Base-by-base conservation (phyloP, 2,888 invertebrate genomes). In the Chrysolina haemoptera region DNA sequence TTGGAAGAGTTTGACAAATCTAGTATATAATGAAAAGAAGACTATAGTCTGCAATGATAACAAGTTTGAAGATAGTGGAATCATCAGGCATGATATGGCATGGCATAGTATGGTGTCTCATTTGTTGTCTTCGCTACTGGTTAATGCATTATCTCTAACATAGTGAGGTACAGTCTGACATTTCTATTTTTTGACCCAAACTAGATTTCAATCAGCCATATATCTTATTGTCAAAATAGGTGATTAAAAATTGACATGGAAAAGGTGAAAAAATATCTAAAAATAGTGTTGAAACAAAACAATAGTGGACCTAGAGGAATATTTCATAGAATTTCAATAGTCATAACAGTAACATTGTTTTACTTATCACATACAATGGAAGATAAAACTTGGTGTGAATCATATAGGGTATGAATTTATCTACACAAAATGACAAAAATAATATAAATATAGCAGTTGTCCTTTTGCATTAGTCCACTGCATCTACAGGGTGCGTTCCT, bases 341-440 rank as follows among this genome's bases (percentile, higher is more conserved):
- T 53, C 72, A 70, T 65, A 78, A 78, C 78, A 78, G 72, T 77
- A 79, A 79, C 79, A 79, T 74, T 71, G 64, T 75, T 71, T 76
- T 83, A 81, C 84, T 83, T 86, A 85, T 86, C 86, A 86, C 85
- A 86, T 85, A 82, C 82, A 85, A 68, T 85, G 85, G 85, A 85
- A 86, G 86, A 84, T 82, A 83, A 83, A 80, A 81, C 80, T 80
- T 79, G 74, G 73, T 74, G 71, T 76, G 50, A 55, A 20, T 70
- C n/a, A n/a, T n/a, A n/a, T 48, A n/a, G 53, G 50, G 67, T 50
- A 48, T 11, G 12, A 14, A 53, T 46, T 14, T 12, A 20, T 50
- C 35, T 66, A 16, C 35, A 66, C 41, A 46, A 46, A 10, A 48
- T 14, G 6, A 59, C 27, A 22, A n/a, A n/a, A n/a, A 9, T 59